These are phyloP conservation scores for Cremastobaeus sp. DNA, from an alignment of 2,888 invertebrate species.

Conservation along the genomic window DNA sequence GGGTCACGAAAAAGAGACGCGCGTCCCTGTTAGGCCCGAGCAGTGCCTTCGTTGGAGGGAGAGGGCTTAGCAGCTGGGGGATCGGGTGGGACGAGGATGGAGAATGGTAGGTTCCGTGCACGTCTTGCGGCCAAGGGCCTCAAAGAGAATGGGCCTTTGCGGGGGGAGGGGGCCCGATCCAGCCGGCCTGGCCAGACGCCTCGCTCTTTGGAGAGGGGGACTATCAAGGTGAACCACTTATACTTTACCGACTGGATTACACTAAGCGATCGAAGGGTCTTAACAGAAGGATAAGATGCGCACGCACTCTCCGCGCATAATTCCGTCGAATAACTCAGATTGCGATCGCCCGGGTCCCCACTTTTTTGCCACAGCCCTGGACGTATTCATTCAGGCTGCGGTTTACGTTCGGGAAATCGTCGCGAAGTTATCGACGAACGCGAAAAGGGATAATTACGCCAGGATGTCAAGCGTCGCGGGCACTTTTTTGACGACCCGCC, in stretches of 20 bases:
- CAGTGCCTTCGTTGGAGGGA: constrained; percentile 59
- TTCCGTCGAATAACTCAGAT: constrained; percentile 40
- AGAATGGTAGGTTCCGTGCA: constrained; percentile 39
- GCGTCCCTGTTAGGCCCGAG: constrained; percentile 68
- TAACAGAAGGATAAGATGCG: constrained; percentile 65
- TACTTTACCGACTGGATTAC: constrained; percentile 76
- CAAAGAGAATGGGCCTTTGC: constrained; percentile 36
- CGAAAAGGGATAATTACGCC: constrained; percentile 52
- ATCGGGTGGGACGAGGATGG: not conserved
- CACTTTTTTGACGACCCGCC: constrained; percentile 49
- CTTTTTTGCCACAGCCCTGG: constrained; percentile 30
- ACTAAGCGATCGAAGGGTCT: constrained; percentile 74
- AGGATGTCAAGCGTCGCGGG: constrained; percentile 43
- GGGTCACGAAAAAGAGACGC: constrained; percentile 72
- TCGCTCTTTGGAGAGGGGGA: constrained; percentile 64
- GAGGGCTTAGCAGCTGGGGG: not conserved
- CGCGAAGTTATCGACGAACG: constrained; percentile 49
- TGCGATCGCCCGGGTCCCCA: constrained; percentile 30
- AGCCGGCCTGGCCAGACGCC: constrained; percentile 60
- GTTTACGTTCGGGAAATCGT: constrained; percentile 50
- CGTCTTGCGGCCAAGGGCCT: constrained; percentile 51
- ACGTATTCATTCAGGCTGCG: constrained; percentile 43
- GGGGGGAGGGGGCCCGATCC: constrained; percentile 61
- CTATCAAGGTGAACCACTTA: constrained; percentile 77
- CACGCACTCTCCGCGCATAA: constrained; percentile 56